These are phyloP conservation scores for Pontoporia blainvillei DNA, from an alignment of 2,113 vertebrate species.

Conservation along the genomic window DNA sequence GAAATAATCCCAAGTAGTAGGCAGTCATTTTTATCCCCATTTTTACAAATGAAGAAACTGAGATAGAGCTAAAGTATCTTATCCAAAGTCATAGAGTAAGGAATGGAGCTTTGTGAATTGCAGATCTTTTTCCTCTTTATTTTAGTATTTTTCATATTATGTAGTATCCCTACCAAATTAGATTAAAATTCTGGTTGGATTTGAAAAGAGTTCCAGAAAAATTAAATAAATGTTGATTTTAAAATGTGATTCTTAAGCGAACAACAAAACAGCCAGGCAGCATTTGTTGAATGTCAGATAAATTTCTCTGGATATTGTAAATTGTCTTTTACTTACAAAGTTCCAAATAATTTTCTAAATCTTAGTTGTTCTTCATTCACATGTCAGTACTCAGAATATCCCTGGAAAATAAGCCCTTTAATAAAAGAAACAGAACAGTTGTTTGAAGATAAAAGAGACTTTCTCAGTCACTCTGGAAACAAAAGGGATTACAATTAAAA, in stretches of 20 bases:
- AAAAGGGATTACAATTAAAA: background rate
- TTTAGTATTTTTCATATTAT: background rate
- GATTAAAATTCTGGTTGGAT: background rate
- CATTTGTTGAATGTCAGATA: background rate
- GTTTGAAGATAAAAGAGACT: background rate
- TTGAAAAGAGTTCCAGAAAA: background rate
- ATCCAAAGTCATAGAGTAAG: background rate
- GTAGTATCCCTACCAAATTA: background rate
- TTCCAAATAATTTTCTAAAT: slow-evolving; percentile 12
- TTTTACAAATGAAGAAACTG: background rate
- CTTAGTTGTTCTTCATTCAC: background rate
- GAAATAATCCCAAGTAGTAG: background rate
- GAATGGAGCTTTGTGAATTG: background rate
- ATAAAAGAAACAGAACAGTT: background rate
- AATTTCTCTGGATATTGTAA: background rate
- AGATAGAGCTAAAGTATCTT: background rate
- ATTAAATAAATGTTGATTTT: background rate
- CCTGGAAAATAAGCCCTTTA: background rate
- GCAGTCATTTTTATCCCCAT: background rate
- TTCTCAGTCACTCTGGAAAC: slow-evolving; percentile 4
- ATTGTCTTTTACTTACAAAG: background rate
- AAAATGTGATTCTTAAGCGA: background rate
- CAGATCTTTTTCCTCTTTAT: background rate
- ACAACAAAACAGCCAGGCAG: background rate
- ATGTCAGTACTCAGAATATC: background rate